A percentile compares a stretch with the other conserved stretches of the same genome.
Conservation (phyloP, 2,888 invertebrate species). For the Philonicus albiceps region DNA sequence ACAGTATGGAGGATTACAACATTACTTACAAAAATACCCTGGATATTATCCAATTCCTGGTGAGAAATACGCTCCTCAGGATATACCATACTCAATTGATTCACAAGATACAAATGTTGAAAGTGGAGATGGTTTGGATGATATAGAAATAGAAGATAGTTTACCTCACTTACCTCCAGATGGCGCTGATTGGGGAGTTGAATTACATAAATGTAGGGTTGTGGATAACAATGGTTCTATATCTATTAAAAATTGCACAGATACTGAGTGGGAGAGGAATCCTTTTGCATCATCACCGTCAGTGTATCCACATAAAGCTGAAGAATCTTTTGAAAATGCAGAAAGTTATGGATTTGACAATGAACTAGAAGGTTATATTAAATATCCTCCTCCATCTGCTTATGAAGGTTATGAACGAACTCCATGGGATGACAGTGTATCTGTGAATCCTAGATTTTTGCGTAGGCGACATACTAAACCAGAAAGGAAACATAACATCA, state of each 20-base stretch:
- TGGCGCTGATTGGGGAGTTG: conserved; percentile 44
- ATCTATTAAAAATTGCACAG: conserved; percentile 47
- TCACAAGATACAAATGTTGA: neutral
- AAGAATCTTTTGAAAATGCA: neutral
- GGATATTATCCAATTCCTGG: neutral
- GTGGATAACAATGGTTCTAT: conserved; percentile 45
- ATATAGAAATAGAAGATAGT: neutral
- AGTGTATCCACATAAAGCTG: conserved; percentile 25
- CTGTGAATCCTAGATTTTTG: neutral
- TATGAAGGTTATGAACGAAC: conserved; percentile 12
- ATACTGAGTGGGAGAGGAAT: conserved; percentile 46
- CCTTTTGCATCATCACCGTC: conserved; percentile 44
- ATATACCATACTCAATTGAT: neutral
- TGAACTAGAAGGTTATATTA: neutral
- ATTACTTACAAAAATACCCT: neutral
- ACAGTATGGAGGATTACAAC: neutral
- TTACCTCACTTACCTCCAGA: neutral
- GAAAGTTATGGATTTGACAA: neutral
- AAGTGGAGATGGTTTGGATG: neutral
- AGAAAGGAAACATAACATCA: neutral
- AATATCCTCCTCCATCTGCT: neutral
- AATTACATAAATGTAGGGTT: conserved; percentile 46
- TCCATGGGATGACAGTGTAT: neutral
- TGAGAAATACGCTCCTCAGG: neutral
- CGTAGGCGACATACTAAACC: neutral